These are phyloP conservation scores for Cryptophagus acutangulus DNA, from an alignment of 2,888 invertebrate species.

Conservation along the genomic window DNA sequence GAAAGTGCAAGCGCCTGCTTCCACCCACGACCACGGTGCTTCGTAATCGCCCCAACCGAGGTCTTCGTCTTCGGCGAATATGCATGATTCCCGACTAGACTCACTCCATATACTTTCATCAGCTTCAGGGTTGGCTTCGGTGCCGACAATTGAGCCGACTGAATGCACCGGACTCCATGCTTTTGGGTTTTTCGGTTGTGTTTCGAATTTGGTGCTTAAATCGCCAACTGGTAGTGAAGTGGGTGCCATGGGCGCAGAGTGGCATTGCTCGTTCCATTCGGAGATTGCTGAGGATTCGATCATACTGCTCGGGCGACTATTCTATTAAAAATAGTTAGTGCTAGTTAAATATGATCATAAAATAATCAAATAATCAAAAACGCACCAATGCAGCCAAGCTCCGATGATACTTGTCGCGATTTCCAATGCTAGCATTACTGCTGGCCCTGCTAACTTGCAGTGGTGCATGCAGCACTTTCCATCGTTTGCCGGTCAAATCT, in stretches of 20 bases:
- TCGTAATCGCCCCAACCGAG: conserved; percentile 77
- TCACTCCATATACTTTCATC: conserved; percentile 77
- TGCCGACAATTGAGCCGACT: conserved; percentile 77
- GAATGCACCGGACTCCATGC: conserved; percentile 87
- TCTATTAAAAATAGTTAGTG: conserved; percentile 18
- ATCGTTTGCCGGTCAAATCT: conserved; percentile 81
- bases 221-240: conserved; percentile 58
- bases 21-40: conserved; percentile 70
- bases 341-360: no score
- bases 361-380: no score
- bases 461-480: conserved; percentile 75
- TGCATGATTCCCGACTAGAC: conserved; percentile 64
- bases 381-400: conserved; percentile 62
- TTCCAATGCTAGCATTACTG: conserved; percentile 67
- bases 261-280: conserved; percentile 67
- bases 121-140: conserved; percentile 81
- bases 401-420: conserved; percentile 49
- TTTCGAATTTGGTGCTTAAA: conserved; percentile 63
- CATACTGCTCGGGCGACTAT: conserved; percentile 53
- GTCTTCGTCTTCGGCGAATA: conserved; percentile 76
- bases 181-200: conserved; percentile 70
- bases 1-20: conserved; percentile 66
- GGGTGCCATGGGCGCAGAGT: conserved; percentile 66
- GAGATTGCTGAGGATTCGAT: conserved; percentile 53
- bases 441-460: conserved; percentile 79